These are phyloP conservation scores for Telenomus remus DNA, from an alignment of 1,140 invertebrate genomes.

Conservation along the genomic window DNA sequence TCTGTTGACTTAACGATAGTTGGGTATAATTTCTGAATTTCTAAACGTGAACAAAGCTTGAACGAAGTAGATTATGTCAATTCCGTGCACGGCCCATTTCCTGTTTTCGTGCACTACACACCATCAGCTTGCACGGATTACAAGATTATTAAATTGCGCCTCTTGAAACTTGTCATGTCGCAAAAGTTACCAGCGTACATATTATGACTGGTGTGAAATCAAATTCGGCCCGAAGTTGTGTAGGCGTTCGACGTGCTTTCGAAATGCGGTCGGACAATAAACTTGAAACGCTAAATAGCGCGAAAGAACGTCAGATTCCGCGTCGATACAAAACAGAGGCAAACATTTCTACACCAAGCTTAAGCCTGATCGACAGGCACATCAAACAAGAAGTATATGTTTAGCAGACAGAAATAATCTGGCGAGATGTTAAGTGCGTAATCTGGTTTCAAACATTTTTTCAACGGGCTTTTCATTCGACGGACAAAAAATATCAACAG, in stretches of 20 bases:
- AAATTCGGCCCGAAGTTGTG: conserved; percentile 36
- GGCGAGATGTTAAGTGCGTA: conserved; percentile 18
- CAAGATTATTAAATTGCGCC: conserved; percentile 23
- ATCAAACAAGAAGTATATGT: conserved; percentile 21
- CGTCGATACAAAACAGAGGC: too few species aligned
- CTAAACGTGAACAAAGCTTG: too few species aligned
- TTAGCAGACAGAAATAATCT: conserved; percentile 43
- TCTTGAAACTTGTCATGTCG: not conserved
- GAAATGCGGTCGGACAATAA: conserved; percentile 39
- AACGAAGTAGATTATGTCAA: not conserved
- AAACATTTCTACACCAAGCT: too few species aligned
- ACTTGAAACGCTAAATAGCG: conserved; percentile 39
- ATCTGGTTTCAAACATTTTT: conserved; percentile 46
- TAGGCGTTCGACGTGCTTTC: conserved; percentile 12
- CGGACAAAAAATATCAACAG: too few species aligned
- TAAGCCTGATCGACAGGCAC: conserved; percentile 19
- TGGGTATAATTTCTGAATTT: too few species aligned
- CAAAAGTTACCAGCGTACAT: conserved; percentile 22
- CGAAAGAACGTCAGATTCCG: conserved; percentile 21
- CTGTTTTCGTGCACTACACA: not conserved
- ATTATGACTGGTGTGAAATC: conserved; percentile 37
- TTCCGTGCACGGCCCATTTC: too few species aligned
- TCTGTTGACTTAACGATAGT: too few species aligned
- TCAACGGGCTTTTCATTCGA: too few species aligned
- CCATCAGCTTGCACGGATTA: conserved; percentile 7